These are phyloP conservation scores for Aphis craccivora DNA, from an alignment of 1,140 invertebrate genomes.

Conservation along the genomic window DNA sequence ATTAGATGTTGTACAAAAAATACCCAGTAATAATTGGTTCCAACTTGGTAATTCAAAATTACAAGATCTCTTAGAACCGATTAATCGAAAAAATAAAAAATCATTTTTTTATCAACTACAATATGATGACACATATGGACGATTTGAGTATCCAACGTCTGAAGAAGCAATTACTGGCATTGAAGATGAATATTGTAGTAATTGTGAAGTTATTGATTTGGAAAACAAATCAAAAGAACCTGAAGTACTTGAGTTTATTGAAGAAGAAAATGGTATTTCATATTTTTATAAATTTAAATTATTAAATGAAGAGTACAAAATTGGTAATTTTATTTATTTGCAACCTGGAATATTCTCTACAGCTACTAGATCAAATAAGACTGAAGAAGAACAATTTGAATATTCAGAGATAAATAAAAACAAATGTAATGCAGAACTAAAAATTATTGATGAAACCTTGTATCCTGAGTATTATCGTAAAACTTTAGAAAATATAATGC, in stretches of 20 bases:
- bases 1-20: slow-evolving; percentile 19
- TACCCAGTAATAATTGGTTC: slow-evolving; percentile 7
- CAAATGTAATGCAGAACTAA: slow-evolving; percentile 66
- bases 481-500: slow-evolving; percentile 60
- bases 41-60: slow-evolving; percentile 22
- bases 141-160: not conserved
- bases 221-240: not conserved
- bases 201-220: not conserved
- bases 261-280: not conserved
- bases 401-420: not conserved
- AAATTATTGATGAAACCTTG: not conserved
- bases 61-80: slow-evolving; percentile 14
- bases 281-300: slow-evolving; percentile 31
- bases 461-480: slow-evolving; percentile 67
- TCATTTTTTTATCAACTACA: slow-evolving; percentile 47
- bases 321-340: slow-evolving; percentile 48
- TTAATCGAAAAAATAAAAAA: not conserved
- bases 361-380: not conserved
- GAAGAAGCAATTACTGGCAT: not conserved
- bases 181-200: not conserved
- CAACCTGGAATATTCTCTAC: not conserved
- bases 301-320: not conserved
- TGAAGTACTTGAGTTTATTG: not conserved
- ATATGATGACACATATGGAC: slow-evolving; percentile 15
- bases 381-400: not conserved